These are phyloP conservation scores for Chrysomela aeneicollis DNA, from an alignment of 2,888 invertebrate genomes.

Conservation along the genomic window DNA sequence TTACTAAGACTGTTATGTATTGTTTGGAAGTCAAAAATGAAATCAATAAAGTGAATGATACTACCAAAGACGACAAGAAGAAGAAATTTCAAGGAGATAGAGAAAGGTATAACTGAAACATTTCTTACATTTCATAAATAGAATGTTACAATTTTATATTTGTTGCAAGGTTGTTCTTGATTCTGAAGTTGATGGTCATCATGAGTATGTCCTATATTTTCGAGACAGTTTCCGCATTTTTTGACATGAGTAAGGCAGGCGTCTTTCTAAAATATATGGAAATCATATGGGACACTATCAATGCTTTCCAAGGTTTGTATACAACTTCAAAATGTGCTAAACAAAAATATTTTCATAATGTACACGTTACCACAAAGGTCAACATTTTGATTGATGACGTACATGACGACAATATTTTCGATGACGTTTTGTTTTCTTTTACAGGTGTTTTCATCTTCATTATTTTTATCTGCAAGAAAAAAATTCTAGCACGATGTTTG, in stretches of 20 bases:
- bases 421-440: constrained; percentile 20
- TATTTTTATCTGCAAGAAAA: constrained; percentile 47
- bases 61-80: constrained; percentile 62
- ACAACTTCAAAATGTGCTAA: not conserved
- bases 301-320: constrained; percentile 70
- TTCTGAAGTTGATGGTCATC: constrained; percentile 77
- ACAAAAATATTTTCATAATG: not conserved
- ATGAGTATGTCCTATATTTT: constrained; percentile 82
- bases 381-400: not conserved
- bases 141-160: constrained; percentile 21
- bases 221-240: constrained; percentile 70
- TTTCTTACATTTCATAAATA: not conserved
- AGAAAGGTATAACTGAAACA: constrained; percentile 66
- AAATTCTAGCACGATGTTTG: constrained; percentile 26
- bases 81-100: constrained; percentile 70
- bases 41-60: constrained; percentile 73
- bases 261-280: constrained; percentile 58
- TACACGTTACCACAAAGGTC: not conserved
- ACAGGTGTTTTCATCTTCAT: constrained; percentile 47
- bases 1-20: constrained; percentile 73
- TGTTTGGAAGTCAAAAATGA: constrained; percentile 79
- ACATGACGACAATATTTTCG: not conserved
- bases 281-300: constrained; percentile 69
- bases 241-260: constrained; percentile 63
- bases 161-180: constrained; percentile 70